Conservation (phyloP, 2,113 vertebrate genomes). For the Corythaixoides concolor region DNA sequence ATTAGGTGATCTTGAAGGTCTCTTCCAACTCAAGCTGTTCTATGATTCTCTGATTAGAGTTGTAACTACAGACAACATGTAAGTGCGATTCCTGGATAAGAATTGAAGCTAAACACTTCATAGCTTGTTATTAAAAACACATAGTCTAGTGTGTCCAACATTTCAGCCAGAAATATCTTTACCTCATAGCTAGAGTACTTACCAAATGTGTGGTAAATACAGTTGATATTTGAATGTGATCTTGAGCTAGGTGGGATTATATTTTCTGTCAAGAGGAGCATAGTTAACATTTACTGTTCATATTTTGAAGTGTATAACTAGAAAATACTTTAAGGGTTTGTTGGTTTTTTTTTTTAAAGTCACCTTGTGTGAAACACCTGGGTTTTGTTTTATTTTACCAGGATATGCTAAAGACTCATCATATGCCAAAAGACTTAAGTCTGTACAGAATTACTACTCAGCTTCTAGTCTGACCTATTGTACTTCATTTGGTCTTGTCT, state of each 20-base stretch:
- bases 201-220: neutral
- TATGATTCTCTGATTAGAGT: neutral
- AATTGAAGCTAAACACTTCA: neutral
- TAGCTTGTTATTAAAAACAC: neutral
- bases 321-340: neutral
- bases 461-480: neutral
- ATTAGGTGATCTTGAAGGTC: no score
- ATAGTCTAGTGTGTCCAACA: neutral
- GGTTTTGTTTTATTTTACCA: neutral
- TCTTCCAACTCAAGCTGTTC: no score
- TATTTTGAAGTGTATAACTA: neutral
- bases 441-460: neutral
- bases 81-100: neutral
- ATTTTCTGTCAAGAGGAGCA: neutral
- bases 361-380: neutral
- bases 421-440: neutral
- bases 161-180: neutral
- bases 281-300: neutral
- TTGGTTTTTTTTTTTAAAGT: neutral
- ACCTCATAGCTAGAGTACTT: neutral
- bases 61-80: neutral
- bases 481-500: neutral
- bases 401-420: neutral
- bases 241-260: neutral
- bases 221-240: neutral